Conservation (phyloP, 2,113 vertebrate genomes). For the Neoarius graeffei region DNA sequence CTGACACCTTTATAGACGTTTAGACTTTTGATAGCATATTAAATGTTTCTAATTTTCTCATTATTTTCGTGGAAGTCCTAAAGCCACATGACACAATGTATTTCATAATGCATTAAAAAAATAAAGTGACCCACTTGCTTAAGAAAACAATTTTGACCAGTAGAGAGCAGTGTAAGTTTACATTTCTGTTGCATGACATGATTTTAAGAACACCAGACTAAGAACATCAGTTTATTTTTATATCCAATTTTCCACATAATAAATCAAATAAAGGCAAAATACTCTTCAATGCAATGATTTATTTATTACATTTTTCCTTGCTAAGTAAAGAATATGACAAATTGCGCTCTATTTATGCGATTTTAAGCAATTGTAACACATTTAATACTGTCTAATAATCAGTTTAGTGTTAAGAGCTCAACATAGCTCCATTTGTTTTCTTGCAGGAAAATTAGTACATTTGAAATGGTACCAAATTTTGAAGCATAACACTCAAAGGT, state of each 20-base stretch:
- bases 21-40: background rate
- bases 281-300: background rate
- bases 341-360: too few relatives aligned
- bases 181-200: background rate
- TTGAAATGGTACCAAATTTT: background rate
- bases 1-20: background rate
- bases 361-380: background rate
- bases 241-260: background rate
- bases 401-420: background rate
- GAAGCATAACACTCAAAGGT: background rate
- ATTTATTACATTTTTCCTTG: background rate
- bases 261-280: background rate
- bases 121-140: background rate
- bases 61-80: background rate
- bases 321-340: background rate
- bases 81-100: background rate
- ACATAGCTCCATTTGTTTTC: background rate
- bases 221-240: background rate
- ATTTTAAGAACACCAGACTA: background rate
- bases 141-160: constrained; percentile 5
- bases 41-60: background rate
- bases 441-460: background rate
- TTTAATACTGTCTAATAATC: background rate
- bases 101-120: background rate
- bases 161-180: constrained; percentile 33